These are phyloP conservation scores for Esox niger DNA, from an alignment of 2,113 vertebrate genomes.

Conservation along the genomic window DNA sequence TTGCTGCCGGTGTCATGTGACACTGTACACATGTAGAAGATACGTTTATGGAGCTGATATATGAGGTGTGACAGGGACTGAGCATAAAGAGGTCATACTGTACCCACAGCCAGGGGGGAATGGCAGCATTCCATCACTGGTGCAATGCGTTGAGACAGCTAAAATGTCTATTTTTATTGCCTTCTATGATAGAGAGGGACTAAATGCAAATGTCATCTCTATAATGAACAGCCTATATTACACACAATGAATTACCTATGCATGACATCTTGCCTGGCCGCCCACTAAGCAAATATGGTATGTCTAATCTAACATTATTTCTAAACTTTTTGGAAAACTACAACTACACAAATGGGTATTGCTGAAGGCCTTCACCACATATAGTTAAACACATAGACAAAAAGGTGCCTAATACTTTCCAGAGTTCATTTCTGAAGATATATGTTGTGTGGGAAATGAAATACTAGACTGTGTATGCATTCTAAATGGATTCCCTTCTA, in stretches of 20 bases:
- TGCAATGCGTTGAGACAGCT: conserved; percentile 32
- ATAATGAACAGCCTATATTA: conserved; percentile 29
- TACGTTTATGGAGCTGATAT: conserved; percentile 10
- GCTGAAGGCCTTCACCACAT: neutral
- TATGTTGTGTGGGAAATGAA: neutral
- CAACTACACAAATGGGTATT: too few species aligned
- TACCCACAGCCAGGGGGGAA: conserved; percentile 15
- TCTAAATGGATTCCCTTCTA: too few species aligned
- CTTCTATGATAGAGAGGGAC: conserved; percentile 38
- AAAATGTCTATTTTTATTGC: conserved; percentile 25
- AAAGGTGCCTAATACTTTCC: neutral
- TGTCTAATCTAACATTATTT: conserved; percentile 1
- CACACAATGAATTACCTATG: conserved; percentile 44
- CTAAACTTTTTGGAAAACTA: conserved; percentile 8
- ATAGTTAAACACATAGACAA: neutral
- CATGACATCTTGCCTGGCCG: conserved; percentile 21
- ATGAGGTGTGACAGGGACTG: neutral
- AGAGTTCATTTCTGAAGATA: neutral
- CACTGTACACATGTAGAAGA: conserved; percentile 9
- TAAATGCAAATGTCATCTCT: conserved; percentile 55
- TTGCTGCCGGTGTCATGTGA: neutral
- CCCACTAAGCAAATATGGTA: conserved; percentile 40
- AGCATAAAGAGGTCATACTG: neutral
- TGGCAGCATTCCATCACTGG: conserved; percentile 41
- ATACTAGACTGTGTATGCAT: too few species aligned